Conservation (phyloP, 64 coral and sea anemone species). For the Montipora cactus region DNA sequence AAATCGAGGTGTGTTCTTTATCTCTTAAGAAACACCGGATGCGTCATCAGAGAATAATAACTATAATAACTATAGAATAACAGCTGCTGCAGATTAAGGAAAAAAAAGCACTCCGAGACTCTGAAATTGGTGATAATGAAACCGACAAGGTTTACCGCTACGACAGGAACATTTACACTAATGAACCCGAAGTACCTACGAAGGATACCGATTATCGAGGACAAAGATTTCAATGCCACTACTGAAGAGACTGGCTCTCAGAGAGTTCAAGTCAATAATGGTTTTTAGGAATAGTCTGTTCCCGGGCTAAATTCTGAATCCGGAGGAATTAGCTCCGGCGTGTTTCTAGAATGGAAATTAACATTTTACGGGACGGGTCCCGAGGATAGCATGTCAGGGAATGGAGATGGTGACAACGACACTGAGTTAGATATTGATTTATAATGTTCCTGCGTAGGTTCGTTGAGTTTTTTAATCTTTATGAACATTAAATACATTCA, state of each 20-base stretch:
- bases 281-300: slow-evolving; percentile 95
- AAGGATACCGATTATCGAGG: slow-evolving; percentile 19
- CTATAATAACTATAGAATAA: neutral
- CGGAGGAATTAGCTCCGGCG: slow-evolving; percentile 85
- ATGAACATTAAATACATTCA: neutral
- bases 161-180: slow-evolving; percentile 62
- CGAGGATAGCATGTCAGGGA: slow-evolving; percentile 21
- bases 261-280: slow-evolving; percentile 97
- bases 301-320: slow-evolving; percentile 90
- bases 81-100: neutral
- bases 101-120: slow-evolving; percentile 16
- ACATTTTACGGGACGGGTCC: slow-evolving; percentile 92
- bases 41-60: neutral
- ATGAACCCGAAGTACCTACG: slow-evolving; percentile 15
- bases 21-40: neutral
- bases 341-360: slow-evolving; percentile 90
- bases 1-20: neutral
- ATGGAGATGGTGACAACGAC: slow-evolving; percentile 37
- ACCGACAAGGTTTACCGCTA: slow-evolving; percentile 86
- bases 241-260: slow-evolving; percentile 94
- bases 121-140: slow-evolving; percentile 42
- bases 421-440: slow-evolving; percentile 24
- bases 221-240: slow-evolving; percentile 64
- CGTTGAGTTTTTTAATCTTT: neutral
- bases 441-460: neutral